Conservation (phyloP, 2,888 invertebrate species). For the Drosophila nr. fundita region DNA sequence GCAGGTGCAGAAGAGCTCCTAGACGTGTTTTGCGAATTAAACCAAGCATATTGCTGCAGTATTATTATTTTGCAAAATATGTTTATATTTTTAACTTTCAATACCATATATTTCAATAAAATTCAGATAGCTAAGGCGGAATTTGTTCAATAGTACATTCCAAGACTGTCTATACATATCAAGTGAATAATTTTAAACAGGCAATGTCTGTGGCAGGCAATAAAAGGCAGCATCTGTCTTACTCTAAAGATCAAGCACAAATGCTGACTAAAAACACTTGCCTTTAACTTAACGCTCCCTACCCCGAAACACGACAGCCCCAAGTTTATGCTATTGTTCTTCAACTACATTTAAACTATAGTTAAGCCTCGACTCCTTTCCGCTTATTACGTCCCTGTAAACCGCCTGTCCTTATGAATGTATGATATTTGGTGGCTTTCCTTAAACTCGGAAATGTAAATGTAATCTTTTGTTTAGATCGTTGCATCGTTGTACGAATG, state of each 20-base stretch:
- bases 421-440: constrained; percentile 11
- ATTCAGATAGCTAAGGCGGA: constrained; percentile 51
- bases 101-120: constrained; percentile 2
- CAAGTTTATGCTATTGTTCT: constrained; percentile 62
- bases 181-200: constrained; percentile 14
- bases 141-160: constrained; percentile 35
- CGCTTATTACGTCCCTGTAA: neutral
- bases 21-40: neutral
- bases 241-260: constrained; percentile 8
- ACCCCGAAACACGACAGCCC: constrained; percentile 1
- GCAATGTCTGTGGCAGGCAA: constrained; percentile 16
- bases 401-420: constrained; percentile 3
- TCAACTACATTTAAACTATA: constrained; percentile 17
- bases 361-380: neutral
- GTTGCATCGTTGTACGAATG: constrained; percentile 8
- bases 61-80: neutral
- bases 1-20: neutral
- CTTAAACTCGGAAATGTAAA: constrained; percentile 44
- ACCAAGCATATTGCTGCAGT: neutral
- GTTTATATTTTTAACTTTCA: neutral
- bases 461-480: constrained; percentile 51
- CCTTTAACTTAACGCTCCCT: constrained; percentile 2
- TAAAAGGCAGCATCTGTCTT: constrained; percentile 25
- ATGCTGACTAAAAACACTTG: constrained; percentile 35
- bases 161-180: constrained; percentile 13